phyloP scores from a whole-genome alignment of 2,888 invertebrate genomes.

The Noctua pronuba region DNA sequence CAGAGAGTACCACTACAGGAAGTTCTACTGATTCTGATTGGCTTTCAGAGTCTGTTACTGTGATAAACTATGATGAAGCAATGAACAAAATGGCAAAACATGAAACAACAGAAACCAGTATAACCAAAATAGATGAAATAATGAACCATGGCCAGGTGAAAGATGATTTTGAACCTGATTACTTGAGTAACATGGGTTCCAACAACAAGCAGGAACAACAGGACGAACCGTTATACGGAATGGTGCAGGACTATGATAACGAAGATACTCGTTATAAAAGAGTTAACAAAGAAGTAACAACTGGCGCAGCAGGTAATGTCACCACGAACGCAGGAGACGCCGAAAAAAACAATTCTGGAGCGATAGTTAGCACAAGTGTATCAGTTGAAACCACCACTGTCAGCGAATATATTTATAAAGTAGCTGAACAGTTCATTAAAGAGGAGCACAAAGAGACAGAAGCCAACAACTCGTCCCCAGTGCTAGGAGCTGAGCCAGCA shows the following conservation, averaged over 20 bases:
- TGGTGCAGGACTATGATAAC: constrained; percentile 82
- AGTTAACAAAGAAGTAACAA: constrained; percentile 73
- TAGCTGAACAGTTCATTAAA: constrained; percentile 69
- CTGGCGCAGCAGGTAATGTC: constrained; percentile 21
- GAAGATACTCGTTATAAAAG: constrained; percentile 83
- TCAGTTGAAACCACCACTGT: constrained; percentile 81
- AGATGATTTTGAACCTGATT: constrained; percentile 86
- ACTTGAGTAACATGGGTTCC: constrained; percentile 79
- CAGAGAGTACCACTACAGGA: constrained; percentile 61
- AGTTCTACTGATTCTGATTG: constrained; percentile 82
- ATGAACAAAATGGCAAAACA: constrained; percentile 77
- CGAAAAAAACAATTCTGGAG: constrained; percentile 46
- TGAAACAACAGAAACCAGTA: constrained; percentile 76
- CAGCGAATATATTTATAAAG: constrained; percentile 83
- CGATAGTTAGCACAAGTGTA: constrained; percentile 47
- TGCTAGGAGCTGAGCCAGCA: constrained; percentile 39
- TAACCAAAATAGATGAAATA: constrained; percentile 79
- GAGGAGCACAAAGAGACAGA: constrained; percentile 41
- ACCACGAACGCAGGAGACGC: constrained; percentile 30
- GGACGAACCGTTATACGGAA: constrained; percentile 80
- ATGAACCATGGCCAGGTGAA: constrained; percentile 75
- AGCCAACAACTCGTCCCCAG: constrained; percentile 24
- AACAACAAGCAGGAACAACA: constrained; percentile 76
- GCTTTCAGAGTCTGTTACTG: constrained; percentile 82
- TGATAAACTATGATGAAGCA: constrained; percentile 78